phyloP scores from a whole-genome alignment of 2,888 invertebrate species.

The Cyaniris semiargus region DNA sequence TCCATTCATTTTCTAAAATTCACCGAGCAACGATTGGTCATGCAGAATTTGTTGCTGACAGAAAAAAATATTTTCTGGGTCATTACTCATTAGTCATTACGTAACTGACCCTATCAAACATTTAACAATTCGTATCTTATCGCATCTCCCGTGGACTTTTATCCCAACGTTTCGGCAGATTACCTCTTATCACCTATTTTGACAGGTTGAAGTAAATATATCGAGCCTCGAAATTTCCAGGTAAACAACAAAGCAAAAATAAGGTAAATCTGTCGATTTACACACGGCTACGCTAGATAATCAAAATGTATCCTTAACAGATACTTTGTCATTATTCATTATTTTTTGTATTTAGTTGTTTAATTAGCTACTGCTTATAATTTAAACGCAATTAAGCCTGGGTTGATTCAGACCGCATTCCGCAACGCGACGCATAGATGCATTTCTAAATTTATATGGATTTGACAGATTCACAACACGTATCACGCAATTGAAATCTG shows the following conservation, averaged over 20 bases:
- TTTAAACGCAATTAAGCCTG: no score
- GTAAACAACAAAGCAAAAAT: background rate
- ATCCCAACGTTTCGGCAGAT: background rate
- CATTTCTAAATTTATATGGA: no score
- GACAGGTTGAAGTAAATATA: slow-evolving; percentile 19
- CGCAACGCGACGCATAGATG: no score
- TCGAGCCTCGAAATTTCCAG: background rate
- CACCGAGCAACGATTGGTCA: background rate
- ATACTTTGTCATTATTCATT: no score
- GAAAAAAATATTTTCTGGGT: background rate
- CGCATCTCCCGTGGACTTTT: slow-evolving; percentile 15
- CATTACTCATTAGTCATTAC: background rate
- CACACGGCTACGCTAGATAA: background rate
- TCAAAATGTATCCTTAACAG: background rate
- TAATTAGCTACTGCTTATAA: no score
- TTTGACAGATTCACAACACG: no score
- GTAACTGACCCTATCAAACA: slow-evolving; percentile 2
- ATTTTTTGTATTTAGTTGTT: no score
- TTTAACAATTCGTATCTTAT: slow-evolving; percentile 17
- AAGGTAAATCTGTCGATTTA: background rate
- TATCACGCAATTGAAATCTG: no score
- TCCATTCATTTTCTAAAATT: no score
- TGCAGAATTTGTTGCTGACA: background rate
- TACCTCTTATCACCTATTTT: background rate
- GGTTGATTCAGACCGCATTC: no score